These are phyloP conservation scores for Salvator merianae DNA, from an alignment of 2,113 vertebrate species.

Conservation along the genomic window DNA sequence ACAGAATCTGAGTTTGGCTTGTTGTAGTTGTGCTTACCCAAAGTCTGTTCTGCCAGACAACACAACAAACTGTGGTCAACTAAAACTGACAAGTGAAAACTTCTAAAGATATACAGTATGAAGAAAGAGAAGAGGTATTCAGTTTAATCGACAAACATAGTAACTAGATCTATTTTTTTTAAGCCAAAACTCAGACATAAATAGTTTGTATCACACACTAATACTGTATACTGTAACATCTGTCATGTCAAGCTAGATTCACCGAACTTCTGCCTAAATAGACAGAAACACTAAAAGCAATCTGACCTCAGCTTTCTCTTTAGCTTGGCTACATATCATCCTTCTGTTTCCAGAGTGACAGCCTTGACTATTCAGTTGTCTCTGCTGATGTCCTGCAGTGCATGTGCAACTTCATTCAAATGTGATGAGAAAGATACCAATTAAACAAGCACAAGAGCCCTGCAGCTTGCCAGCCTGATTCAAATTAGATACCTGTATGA, in stretches of 20 bases:
- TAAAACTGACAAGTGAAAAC: not conserved
- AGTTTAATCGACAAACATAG: not conserved
- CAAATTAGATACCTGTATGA: constrained; percentile 69
- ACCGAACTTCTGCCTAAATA: constrained; percentile 26
- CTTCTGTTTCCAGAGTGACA: constrained; percentile 51
- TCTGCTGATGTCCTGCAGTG: constrained; percentile 60
- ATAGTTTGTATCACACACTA: not conserved
- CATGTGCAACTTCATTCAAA: constrained; percentile 66
- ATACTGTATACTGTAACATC: not conserved
- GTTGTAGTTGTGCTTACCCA: too few species aligned
- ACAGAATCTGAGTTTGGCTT: not conserved
- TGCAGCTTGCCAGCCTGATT: constrained; percentile 65
- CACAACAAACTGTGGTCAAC: not conserved
- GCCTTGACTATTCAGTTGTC: constrained; percentile 60
- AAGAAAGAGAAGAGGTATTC: not conserved
- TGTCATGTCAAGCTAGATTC: constrained; percentile 10
- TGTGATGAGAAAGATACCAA: constrained; percentile 69
- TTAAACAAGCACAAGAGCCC: constrained; percentile 64
- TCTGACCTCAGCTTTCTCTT: constrained; percentile 14
- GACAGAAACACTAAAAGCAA: not conserved
- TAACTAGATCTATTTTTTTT: not conserved
- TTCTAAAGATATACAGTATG: not conserved
- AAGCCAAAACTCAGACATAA: not conserved
- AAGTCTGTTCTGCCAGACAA: not conserved
- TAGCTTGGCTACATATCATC: constrained; percentile 35